Conservation (phyloP, 92 coral and sea anemone genomes). For the Diadumene lineata region DNA sequence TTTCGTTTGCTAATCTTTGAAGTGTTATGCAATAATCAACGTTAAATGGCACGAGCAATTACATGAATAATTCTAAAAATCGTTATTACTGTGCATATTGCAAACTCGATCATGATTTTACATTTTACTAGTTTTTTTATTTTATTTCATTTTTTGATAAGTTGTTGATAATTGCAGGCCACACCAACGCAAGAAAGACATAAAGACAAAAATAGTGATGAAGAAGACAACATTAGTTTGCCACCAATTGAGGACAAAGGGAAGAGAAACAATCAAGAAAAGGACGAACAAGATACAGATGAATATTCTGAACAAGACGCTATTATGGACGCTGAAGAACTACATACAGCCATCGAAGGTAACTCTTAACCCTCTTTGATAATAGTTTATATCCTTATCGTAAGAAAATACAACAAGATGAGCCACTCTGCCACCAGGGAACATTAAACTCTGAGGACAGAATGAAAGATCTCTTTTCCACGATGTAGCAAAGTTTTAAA, state of each 20-base stretch:
- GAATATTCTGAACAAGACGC: constrained; percentile 65
- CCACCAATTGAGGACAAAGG: constrained; percentile 80
- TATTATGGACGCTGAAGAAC: constrained; percentile 80
- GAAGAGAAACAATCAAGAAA: constrained; percentile 34
- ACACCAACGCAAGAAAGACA: constrained; percentile 46
- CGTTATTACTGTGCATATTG: no score
- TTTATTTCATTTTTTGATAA: neutral
- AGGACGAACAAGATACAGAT: constrained; percentile 38
- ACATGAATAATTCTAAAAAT: no score
- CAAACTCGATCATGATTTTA: no score
- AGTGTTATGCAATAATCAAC: no score
- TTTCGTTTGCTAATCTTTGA: neutral
- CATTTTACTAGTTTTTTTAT: neutral
- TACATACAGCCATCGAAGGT: constrained; percentile 87
- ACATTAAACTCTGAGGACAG: no score
- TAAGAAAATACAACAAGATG: no score
- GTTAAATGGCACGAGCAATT: no score
- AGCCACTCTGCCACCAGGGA: no score
- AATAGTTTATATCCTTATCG: no score
- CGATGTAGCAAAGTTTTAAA: no score
- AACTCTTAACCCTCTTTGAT: no score
- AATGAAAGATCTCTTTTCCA: no score
- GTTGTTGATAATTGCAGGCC: constrained; percentile 24
- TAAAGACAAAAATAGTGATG: constrained; percentile 42
- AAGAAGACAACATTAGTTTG: constrained; percentile 70